Evolutionary conservation across 2,113 vertebrate genomes (phyloP).

Genomic region (Fulmarus glacialis): DNA sequence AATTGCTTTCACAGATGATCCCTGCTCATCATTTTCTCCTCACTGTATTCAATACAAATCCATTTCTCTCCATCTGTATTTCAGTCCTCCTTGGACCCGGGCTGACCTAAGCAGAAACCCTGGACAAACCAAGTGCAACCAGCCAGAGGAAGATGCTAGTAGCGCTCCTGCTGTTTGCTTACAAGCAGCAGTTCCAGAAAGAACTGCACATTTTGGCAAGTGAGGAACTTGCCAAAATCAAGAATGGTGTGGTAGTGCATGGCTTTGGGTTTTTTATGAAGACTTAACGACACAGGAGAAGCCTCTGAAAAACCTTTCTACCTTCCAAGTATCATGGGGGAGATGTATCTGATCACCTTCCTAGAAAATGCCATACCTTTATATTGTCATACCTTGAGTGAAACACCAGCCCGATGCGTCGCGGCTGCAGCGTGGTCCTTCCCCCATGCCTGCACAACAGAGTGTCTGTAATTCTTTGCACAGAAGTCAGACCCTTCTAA

Average conservation of each 20-base stretch:
- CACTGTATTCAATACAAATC: neutral
- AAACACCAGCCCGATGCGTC: accelerated
- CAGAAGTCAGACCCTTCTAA: constrained; percentile 5
- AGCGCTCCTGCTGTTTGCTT: neutral
- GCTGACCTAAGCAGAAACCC: neutral
- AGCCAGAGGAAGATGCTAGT: neutral
- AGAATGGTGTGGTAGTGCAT: neutral
- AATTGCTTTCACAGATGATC: neutral
- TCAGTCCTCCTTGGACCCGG: neutral
- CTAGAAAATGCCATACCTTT: neutral
- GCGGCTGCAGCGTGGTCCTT: accelerated
- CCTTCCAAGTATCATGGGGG: neutral
- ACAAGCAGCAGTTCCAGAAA: neutral
- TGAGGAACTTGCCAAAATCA: neutral
- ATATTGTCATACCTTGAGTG: neutral
- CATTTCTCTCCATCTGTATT: neutral
- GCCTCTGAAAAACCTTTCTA: neutral
- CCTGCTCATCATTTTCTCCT: neutral
- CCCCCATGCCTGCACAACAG: neutral
- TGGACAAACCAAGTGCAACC: neutral
- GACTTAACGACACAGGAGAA: neutral
- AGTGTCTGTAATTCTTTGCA: neutral
- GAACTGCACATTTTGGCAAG: neutral
- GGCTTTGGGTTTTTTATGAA: neutral
- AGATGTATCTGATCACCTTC: neutral